Base-by-base conservation (phyloP, 1,140 invertebrate species). In the Coenobita brevimanus region DNA sequence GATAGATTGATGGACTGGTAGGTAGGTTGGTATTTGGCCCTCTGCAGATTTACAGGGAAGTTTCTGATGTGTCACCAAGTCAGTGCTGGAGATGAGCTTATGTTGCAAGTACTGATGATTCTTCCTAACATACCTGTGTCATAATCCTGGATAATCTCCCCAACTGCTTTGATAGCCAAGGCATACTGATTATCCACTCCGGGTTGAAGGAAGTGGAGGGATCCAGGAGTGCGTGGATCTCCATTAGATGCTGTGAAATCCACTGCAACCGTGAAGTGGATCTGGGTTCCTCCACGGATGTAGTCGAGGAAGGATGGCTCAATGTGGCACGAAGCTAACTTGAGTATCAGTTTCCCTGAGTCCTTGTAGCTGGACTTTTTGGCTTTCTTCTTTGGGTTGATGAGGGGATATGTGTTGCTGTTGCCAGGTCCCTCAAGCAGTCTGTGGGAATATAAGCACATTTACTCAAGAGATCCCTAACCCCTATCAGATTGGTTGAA, bases 161-260 rank as follows among this genome's bases (percentile, higher is more conserved):
- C 94, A 41, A 95, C 94, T 86, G 94, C 92, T 78, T 92, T 91
- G 6, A 95, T 93, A n/a, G 94, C 94, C 15, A 92, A 91, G 64
- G 93, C 91, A 88, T 95, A 95, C 89, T 94, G 93, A 91, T 95
- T 95, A 64, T 92, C 91, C 57, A 81, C 75, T 43, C 78, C 80
- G 3, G 92, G 91, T 46, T 92, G 91, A 24, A 92, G 91, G 89
- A 93, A 94, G 91, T 95, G 95, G 3, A 95, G 92, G 10, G 94
- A 94, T 1, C 91, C 91, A 2, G 93, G 93, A 36, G 93, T 92
- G 64, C 92, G 91, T 24, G 94, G 94, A 86, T 94, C 93, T 0
- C 94, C 94, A 92, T 95, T 95, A 1, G 94, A 95, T 3, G 94
- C 94, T n/a, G 95, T 95, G 89, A 95, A 95, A 92, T 95, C 95